phyloP scores from a whole-genome alignment of 2,113 vertebrate genomes.

The Eolophus roseicapilla region DNA sequence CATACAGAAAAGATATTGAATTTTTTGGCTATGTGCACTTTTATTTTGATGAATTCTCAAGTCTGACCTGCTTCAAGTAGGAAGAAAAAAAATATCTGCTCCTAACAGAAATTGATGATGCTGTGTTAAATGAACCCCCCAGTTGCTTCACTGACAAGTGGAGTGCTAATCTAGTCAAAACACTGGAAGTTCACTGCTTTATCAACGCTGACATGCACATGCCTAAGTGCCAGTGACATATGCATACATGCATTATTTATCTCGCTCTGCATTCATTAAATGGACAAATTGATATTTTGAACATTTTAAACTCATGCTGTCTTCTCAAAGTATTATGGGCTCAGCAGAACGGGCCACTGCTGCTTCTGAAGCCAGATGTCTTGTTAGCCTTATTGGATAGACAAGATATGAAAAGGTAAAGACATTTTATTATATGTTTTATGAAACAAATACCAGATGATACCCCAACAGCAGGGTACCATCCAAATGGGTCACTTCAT shows the following conservation, averaged over 20 bases:
- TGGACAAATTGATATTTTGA: conserved; percentile 37
- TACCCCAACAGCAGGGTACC: not conserved
- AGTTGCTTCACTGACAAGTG: not conserved
- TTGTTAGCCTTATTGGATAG: not conserved
- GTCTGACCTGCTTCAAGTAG: not conserved
- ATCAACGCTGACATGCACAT: conserved; percentile 16
- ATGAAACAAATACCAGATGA: not conserved
- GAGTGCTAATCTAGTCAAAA: not conserved
- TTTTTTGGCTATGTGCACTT: not conserved
- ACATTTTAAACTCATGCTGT: not conserved
- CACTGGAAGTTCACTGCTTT: not conserved
- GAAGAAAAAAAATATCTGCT: not conserved
- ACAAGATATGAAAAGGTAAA: not conserved
- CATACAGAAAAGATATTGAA: not conserved
- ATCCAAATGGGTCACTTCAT: not conserved
- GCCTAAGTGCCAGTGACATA: conserved; percentile 42
- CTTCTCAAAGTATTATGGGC: not conserved
- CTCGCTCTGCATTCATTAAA: conserved; percentile 46
- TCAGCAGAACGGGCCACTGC: not conserved
- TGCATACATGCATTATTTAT: conserved; percentile 38
- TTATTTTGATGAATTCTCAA: not conserved
- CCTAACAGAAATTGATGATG: not conserved
- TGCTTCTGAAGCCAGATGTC: not conserved
- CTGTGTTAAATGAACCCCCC: not conserved
- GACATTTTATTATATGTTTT: not conserved